Evolutionary conservation across 2,797 vertebrate genomes (phyloP).

Genomic region (Cynopterus sphinx): DNA sequence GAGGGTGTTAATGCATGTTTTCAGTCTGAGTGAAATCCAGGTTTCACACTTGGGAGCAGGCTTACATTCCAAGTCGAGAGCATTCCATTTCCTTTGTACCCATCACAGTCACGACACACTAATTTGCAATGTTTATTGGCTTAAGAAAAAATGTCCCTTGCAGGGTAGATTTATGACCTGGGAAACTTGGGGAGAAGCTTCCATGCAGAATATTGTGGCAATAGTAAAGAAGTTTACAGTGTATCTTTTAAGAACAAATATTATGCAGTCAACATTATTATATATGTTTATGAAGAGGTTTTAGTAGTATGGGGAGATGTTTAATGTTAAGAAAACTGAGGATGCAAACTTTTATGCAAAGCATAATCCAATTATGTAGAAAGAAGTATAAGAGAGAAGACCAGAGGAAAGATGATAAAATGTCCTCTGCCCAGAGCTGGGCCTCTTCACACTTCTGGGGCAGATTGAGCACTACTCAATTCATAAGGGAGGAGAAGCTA

Average conservation of each 20-base stretch:
- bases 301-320: no score
- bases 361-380: background rate
- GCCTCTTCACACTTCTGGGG: fast-evolving
- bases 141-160: background rate
- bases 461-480: fast-evolving
- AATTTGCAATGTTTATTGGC: background rate
- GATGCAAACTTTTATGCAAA: background rate
- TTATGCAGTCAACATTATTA: no score
- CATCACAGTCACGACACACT: fast-evolving
- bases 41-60: background rate
- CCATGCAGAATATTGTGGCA: fast-evolving
- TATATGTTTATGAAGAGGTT: background rate
- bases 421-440: no score
- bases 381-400: background rate
- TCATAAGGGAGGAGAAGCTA: background rate
- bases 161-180: background rate
- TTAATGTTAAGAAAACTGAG: background rate
- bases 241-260: background rate
- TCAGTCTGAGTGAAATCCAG: background rate
- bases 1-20: background rate
- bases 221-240: background rate
- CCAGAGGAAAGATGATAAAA: background rate
- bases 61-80: background rate
- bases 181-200: background rate
- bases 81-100: background rate